Evolutionary conservation across 2,113 vertebrate genomes (phyloP).

Genomic region (Actenoides hombroni): DNA sequence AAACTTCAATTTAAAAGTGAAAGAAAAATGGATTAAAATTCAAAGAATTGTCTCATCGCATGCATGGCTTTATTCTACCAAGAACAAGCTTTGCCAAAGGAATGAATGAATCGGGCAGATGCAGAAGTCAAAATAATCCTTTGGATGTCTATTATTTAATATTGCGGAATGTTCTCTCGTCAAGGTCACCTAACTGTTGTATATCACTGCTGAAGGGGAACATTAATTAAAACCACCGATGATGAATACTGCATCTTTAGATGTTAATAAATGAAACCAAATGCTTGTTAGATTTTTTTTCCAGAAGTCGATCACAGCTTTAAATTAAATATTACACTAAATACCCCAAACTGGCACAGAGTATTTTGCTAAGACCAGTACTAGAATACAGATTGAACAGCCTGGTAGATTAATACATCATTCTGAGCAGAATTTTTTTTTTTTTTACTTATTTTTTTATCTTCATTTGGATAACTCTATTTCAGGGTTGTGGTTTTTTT

Average conservation of each 20-base stretch:
- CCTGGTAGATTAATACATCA: neutral
- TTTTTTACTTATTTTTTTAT: neutral
- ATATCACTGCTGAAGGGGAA: constrained; percentile 25
- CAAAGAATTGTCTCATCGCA: neutral
- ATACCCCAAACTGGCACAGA: neutral
- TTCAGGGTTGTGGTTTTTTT: neutral
- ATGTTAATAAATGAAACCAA: constrained; percentile 51
- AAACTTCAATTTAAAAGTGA: neutral
- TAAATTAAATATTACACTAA: constrained; percentile 56
- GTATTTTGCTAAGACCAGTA: neutral
- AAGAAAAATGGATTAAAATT: constrained; percentile 31
- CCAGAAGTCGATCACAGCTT: constrained; percentile 39
- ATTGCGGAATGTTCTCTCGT: neutral
- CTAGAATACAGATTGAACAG: constrained; percentile 8
- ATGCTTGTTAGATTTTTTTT: constrained; percentile 33
- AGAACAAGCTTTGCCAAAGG: constrained; percentile 37
- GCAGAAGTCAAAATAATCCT: constrained; percentile 41
- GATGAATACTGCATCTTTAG: constrained; percentile 23
- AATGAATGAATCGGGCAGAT: constrained; percentile 10
- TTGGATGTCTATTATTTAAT: constrained; percentile 10
- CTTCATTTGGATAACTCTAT: neutral
- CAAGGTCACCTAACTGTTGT: constrained; percentile 31
- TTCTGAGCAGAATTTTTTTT: neutral
- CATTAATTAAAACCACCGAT: constrained; percentile 46
- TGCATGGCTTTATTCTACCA: neutral